phyloP scores from a whole-genome alignment of 2,113 vertebrate genomes.

The Empidonax traillii region DNA sequence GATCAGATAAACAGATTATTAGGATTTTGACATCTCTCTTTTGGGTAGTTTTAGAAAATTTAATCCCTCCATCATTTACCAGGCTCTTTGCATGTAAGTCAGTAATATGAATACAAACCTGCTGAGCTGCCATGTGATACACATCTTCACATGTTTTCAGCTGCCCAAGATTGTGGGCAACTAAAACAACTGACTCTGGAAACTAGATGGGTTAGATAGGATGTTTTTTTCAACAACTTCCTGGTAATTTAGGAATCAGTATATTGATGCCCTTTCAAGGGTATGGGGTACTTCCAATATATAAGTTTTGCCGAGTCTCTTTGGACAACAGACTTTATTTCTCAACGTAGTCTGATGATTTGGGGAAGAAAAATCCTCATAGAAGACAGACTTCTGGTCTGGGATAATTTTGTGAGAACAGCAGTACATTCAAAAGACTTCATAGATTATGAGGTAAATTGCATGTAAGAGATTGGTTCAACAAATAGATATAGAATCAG shows the following conservation, averaged over 20 bases:
- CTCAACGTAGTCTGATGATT: background rate
- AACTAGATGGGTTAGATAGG: background rate
- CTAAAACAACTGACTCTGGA: background rate
- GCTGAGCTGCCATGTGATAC: background rate
- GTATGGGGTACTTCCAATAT: background rate
- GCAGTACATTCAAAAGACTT: background rate
- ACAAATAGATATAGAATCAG: background rate
- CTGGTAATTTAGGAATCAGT: background rate
- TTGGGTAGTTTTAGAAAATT: background rate
- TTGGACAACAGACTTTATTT: background rate
- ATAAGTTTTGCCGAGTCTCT: background rate
- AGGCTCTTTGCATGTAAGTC: background rate
- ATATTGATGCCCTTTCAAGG: background rate
- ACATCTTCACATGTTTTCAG: background rate
- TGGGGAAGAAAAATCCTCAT: background rate
- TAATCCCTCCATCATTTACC: background rate
- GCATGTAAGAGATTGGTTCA: background rate
- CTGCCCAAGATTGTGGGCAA: background rate
- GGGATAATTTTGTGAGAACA: background rate
- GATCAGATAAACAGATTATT: background rate
- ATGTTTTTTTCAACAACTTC: background rate
- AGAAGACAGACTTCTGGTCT: background rate
- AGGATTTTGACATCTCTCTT: background rate
- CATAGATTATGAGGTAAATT: background rate
- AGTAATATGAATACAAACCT: background rate